These are phyloP conservation scores for Chrysolina oricalcia DNA, from an alignment of 2,888 invertebrate genomes.

Conservation along the genomic window DNA sequence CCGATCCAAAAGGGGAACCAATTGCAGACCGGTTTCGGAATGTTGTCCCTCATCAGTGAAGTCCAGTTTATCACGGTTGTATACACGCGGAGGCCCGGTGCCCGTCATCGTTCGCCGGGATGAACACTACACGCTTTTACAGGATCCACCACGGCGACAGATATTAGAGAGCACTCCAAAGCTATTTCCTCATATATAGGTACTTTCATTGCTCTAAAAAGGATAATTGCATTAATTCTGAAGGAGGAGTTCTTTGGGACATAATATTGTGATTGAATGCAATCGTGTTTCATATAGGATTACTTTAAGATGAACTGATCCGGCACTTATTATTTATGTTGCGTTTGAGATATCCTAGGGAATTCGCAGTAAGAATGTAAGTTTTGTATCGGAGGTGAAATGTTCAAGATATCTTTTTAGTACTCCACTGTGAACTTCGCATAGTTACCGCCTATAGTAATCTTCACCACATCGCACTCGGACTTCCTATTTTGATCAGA, in stretches of 20 bases:
- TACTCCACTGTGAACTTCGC: slow-evolving; percentile 16
- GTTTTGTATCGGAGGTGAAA: neutral
- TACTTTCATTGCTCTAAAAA: neutral
- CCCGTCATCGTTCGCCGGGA: too few relatives aligned
- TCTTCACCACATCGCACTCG: neutral
- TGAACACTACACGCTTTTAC: too few relatives aligned
- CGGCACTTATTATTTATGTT: slow-evolving; percentile 1
- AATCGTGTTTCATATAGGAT: neutral
- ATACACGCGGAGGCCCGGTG: too few relatives aligned
- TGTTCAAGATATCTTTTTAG: slow-evolving; percentile 2
- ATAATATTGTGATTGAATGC: neutral
- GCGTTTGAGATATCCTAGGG: slow-evolving; percentile 3
- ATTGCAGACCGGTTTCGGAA: too few relatives aligned
- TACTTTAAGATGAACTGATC: slow-evolving; percentile 6
- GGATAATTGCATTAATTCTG: neutral
- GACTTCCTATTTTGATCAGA: slow-evolving; percentile 3
- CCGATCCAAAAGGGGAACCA: too few relatives aligned
- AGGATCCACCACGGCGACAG: too few relatives aligned
- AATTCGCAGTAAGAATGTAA: slow-evolving; percentile 2
- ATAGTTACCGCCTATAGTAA: slow-evolving; percentile 8
- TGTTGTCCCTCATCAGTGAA: too few relatives aligned
- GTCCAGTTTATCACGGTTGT: too few relatives aligned
- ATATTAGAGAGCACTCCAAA: too few relatives aligned
- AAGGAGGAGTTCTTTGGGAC: neutral
- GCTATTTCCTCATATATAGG: too few relatives aligned